These are phyloP conservation scores for Caenorhabditis auriculariae DNA, from an alignment of 2,888 invertebrate genomes.

Conservation along the genomic window DNA sequence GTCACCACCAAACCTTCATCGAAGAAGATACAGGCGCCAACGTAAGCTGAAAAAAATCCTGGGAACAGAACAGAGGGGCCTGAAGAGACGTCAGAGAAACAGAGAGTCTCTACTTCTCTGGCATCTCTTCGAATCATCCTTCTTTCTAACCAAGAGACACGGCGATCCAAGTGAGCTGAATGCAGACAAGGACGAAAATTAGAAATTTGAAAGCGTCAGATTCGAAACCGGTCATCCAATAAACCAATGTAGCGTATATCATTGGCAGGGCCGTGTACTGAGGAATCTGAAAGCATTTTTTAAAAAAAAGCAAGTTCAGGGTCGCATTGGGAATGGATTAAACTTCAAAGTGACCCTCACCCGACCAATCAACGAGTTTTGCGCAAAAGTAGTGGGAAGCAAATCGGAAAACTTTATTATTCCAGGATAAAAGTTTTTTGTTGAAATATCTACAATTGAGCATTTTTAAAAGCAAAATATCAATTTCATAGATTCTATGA, in stretches of 20 bases:
- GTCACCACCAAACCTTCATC: slow-evolving; percentile 50
- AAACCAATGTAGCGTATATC: slow-evolving; percentile 79
- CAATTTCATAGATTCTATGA: too few relatives aligned
- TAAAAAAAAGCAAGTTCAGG: not conserved
- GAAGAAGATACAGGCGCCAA: slow-evolving; percentile 50
- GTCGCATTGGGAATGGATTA: too few relatives aligned
- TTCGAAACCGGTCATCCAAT: slow-evolving; percentile 79
- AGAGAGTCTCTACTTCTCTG: too few relatives aligned
- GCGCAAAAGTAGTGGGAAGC: too few relatives aligned
- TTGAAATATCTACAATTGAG: too few relatives aligned
- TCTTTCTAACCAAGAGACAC: slow-evolving; percentile 44
- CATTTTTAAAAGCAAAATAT: too few relatives aligned
- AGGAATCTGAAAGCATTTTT: slow-evolving; percentile 70
- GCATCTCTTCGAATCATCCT: not conserved
- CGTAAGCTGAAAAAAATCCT: slow-evolving; percentile 53
- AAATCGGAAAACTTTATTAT: too few relatives aligned
- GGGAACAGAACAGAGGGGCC: not conserved
- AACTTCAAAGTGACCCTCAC: too few relatives aligned
- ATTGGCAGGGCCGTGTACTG: slow-evolving; percentile 81
- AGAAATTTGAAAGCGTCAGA: slow-evolving; percentile 21
- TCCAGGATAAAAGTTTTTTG: too few relatives aligned
- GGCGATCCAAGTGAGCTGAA: slow-evolving; percentile 42
- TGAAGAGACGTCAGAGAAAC: too few relatives aligned
- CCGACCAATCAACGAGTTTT: too few relatives aligned
- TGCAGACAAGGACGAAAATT: slow-evolving; percentile 38